Percentiles rank a stretch among this genome's conserved stretches.
These are phyloP conservation scores for Spodoptera exigua DNA, from an alignment of 2,888 invertebrate species.

Conservation along the genomic window DNA sequence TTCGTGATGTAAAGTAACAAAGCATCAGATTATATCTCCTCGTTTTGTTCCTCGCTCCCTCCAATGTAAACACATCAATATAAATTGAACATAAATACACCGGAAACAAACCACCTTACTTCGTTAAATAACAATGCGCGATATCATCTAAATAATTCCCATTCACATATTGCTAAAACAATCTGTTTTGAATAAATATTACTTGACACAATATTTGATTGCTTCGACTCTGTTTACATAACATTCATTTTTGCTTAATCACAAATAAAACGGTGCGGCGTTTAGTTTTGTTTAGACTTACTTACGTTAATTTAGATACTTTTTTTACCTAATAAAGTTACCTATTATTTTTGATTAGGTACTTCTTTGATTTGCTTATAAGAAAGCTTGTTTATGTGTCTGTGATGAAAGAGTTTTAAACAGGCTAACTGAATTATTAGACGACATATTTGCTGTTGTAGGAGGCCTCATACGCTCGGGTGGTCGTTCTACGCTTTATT, in stretches of 20 bases:
- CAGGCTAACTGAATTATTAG: conserved; percentile 71
- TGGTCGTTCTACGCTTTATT: conserved; percentile 78
- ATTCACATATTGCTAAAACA: conserved; percentile 17
- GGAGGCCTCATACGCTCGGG: conserved; percentile 70
- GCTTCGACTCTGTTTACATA: conserved; percentile 9
- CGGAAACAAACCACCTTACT: conserved; percentile 29
- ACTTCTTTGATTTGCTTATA: too few relatives aligned
- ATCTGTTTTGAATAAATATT: conserved; percentile 38
- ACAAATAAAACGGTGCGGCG: not conserved
- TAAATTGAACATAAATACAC: conserved; percentile 53
- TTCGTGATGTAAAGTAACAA: conserved; percentile 64
- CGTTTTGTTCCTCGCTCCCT: conserved; percentile 40
- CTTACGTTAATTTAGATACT: not conserved
- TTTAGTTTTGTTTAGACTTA: not conserved
- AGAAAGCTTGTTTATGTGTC: conserved; percentile 38
- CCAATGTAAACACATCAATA: conserved; percentile 45
- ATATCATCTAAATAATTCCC: conserved; percentile 32
- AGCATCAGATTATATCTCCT: conserved; percentile 59
- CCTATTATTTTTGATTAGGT: too few relatives aligned
- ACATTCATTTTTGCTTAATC: conserved; percentile 6
- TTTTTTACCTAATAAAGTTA: too few relatives aligned
- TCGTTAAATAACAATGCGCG: conserved; percentile 33
- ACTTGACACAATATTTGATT: conserved; percentile 23
- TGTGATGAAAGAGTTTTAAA: conserved; percentile 61
- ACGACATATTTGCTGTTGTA: conserved; percentile 75